phyloP scores from a whole-genome alignment of 2,797 vertebrate species.

The Aeoliscus strigatus region DNA sequence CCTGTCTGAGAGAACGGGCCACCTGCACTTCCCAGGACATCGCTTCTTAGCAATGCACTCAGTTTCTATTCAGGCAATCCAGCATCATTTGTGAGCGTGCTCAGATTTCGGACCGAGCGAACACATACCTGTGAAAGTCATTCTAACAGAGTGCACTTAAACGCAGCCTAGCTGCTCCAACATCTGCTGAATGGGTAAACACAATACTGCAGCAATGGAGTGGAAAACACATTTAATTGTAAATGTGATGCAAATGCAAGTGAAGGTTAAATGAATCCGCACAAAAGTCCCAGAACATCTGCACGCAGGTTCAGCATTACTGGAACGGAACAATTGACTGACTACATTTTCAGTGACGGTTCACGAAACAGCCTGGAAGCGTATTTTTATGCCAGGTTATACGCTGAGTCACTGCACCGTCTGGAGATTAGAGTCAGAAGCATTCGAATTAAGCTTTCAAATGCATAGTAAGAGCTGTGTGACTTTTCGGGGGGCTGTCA shows the following conservation, averaged over 20 bases:
- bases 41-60: constrained; percentile 9
- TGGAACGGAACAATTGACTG: constrained; percentile 5
- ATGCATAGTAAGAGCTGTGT: no score
- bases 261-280: background rate
- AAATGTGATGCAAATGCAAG: constrained; percentile 8
- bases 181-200: constrained; percentile 1
- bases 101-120: constrained; percentile 17
- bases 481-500: no score
- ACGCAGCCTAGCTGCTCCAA: constrained; percentile 4
- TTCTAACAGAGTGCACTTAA: constrained; percentile 12
- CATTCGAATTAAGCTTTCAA: constrained; percentile 37
- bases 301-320: constrained; percentile 12
- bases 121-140: constrained; percentile 23
- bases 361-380: no score
- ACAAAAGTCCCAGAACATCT: constrained; percentile 5
- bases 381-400: constrained; percentile 40
- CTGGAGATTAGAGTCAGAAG: constrained; percentile 36
- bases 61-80: constrained; percentile 21
- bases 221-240: constrained; percentile 5
- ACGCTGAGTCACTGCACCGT: constrained; percentile 41
- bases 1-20: constrained; percentile 41
- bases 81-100: constrained; percentile 19
- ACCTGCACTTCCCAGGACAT: constrained; percentile 52
- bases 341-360: no score
- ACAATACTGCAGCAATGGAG: background rate